Conservation (phyloP, 2,888 invertebrate genomes). For the Macropis europaea region DNA sequence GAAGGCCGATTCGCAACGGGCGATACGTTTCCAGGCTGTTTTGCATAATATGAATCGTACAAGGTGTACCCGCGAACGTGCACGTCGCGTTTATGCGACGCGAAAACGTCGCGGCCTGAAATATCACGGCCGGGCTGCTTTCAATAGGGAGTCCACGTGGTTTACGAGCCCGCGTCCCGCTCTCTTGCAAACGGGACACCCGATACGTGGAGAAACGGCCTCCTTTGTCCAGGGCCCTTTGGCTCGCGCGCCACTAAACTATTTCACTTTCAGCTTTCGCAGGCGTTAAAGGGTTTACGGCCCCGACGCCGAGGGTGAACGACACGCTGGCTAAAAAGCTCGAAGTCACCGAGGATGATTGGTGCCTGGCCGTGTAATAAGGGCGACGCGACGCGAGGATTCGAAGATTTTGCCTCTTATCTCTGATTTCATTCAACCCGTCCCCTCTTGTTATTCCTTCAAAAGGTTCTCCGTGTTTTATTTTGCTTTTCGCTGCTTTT, state of each 20-base stretch:
- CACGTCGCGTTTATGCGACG: slow-evolving; percentile 23
- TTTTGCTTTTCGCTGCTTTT: too few relatives aligned
- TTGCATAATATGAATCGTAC: slow-evolving; percentile 67
- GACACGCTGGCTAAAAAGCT: background rate
- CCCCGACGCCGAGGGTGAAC: slow-evolving; percentile 11
- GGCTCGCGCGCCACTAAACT: slow-evolving; percentile 57
- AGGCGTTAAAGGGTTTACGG: slow-evolving; percentile 55
- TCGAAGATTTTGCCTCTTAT: slow-evolving; percentile 5
- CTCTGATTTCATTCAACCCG: too few relatives aligned
- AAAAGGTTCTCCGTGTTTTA: too few relatives aligned
- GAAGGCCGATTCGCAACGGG: slow-evolving; percentile 63
- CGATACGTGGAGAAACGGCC: slow-evolving; percentile 49
- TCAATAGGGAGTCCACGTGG: slow-evolving; percentile 56
- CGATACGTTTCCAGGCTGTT: slow-evolving; percentile 64
- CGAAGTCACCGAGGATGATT: slow-evolving; percentile 15
- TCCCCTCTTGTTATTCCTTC: too few relatives aligned
- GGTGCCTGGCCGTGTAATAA: slow-evolving; percentile 9
- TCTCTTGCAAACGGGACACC: slow-evolving; percentile 50
- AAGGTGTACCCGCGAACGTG: slow-evolving; percentile 25
- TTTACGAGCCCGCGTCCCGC: slow-evolving; percentile 57
- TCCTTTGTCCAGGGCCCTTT: slow-evolving; percentile 57
- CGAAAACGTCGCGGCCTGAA: slow-evolving; percentile 62
- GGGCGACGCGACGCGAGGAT: slow-evolving; percentile 1
- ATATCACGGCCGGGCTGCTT: slow-evolving; percentile 67
- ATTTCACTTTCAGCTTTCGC: slow-evolving; percentile 64